Percentiles rank a stretch among this genome's conserved stretches.
Conservation (phyloP, 1,140 invertebrate genomes). For the Panagrolaimus sp. region DNA sequence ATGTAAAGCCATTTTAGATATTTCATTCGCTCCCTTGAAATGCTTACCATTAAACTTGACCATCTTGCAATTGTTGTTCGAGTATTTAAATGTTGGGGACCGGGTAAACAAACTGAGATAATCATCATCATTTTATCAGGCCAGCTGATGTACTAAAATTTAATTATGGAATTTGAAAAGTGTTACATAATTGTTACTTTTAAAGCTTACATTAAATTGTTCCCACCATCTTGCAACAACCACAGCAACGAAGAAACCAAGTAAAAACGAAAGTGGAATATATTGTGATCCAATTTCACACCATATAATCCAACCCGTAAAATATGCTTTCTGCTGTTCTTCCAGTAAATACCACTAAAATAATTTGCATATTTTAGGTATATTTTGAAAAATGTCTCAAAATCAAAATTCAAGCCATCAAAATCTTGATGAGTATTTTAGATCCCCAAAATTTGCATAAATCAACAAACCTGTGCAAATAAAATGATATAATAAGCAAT, state of each 20-base stretch:
- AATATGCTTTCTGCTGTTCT: constrained; percentile 59
- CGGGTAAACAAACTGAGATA: constrained; percentile 43
- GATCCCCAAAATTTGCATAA: no score
- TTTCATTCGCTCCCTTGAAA: not conserved
- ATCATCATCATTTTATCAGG: constrained; percentile 60
- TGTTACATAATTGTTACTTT: no score
- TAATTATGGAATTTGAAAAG: no score
- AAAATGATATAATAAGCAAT: constrained; percentile 59
- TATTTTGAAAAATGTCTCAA: no score
- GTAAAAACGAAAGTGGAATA: constrained; percentile 57
- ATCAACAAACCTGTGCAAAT: constrained; percentile 49
- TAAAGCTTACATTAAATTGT: constrained; percentile 48
- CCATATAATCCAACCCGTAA: constrained; percentile 60
- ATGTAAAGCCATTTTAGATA: no score
- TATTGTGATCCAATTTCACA: constrained; percentile 56
- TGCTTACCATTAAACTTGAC: constrained; percentile 47
- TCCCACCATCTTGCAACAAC: constrained; percentile 59
- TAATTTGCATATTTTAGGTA: no score
- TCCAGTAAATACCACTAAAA: constrained; percentile 58
- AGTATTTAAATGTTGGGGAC: constrained; percentile 49
- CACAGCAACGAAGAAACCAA: constrained; percentile 60
- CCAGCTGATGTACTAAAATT: constrained; percentile 53
- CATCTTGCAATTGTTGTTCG: constrained; percentile 55
- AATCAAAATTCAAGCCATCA: no score
- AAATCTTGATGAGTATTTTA: no score